phyloP scores from a whole-genome alignment of 1,140 invertebrate species.

The Drosophila varians region DNA sequence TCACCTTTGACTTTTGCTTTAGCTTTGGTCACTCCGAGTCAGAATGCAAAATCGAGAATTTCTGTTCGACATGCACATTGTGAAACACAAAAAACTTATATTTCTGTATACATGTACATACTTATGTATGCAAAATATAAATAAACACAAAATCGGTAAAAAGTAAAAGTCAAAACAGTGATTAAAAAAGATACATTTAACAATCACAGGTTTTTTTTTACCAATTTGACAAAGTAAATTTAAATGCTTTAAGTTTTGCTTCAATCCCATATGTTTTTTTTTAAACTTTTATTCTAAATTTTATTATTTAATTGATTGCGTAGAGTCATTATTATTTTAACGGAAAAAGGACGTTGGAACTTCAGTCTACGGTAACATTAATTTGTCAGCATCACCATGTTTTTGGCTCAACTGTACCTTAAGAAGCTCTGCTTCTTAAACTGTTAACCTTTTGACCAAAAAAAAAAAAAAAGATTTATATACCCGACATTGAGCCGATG shows the following conservation, averaged over 20 bases:
- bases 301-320: too few relatives aligned
- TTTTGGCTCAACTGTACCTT: constrained; percentile 26
- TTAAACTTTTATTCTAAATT: too few relatives aligned
- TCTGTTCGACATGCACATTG: constrained; percentile 48
- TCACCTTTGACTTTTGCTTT: constrained; percentile 50
- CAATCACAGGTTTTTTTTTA: constrained; percentile 11
- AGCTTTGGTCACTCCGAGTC: constrained; percentile 46
- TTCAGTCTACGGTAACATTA: too few relatives aligned
- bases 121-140: constrained; percentile 9
- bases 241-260: too few relatives aligned
- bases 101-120: too few relatives aligned
- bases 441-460: constrained; percentile 57
- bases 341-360: too few relatives aligned
- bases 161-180: constrained; percentile 49
- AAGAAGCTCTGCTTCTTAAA: background rate
- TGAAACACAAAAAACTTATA: constrained; percentile 45
- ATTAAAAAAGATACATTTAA: too few relatives aligned
- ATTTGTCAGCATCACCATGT: too few relatives aligned
- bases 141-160: constrained; percentile 29
- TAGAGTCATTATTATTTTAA: too few relatives aligned
- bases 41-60: constrained; percentile 61
- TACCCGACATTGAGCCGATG: too few relatives aligned
- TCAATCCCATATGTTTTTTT: too few relatives aligned
- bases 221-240: too few relatives aligned
- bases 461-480: constrained; percentile 22